Conservation (phyloP, 2,797 vertebrate genomes). For the Anniella stebbinsi region DNA sequence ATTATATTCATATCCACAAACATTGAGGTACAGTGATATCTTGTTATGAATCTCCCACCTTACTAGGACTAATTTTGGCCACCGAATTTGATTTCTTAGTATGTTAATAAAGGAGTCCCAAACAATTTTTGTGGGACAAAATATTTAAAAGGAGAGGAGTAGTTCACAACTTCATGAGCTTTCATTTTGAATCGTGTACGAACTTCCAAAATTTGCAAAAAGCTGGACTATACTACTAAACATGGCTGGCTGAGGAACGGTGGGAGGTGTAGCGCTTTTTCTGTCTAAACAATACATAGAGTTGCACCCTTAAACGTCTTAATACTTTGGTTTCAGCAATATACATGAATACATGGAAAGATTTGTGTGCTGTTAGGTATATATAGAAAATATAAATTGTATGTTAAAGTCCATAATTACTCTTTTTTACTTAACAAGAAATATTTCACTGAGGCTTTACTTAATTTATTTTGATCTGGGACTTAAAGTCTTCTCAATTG, state of each 20-base stretch:
- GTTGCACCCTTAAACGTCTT: not conserved
- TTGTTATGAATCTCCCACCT: slow-evolving; percentile 6
- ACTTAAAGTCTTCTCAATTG: slow-evolving; percentile 40
- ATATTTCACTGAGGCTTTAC: slow-evolving; percentile 34
- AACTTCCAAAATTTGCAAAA: slow-evolving; percentile 49
- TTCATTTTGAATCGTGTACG: slow-evolving; percentile 30
- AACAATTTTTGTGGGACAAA: not conserved
- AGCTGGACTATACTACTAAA: slow-evolving; percentile 1
- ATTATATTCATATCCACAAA: slow-evolving; percentile 3
- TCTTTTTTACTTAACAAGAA: slow-evolving; percentile 40
- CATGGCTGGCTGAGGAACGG: not conserved
- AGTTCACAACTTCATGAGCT: not conserved
- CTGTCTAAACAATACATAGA: not conserved
- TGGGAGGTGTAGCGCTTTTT: too few species aligned
- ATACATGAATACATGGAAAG: slow-evolving; percentile 58
- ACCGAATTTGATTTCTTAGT: slow-evolving; percentile 14
- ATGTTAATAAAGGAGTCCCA: not conserved
- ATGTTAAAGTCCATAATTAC: not conserved
- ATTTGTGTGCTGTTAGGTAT: slow-evolving; percentile 47
- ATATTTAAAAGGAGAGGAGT: too few species aligned
- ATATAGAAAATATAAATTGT: not conserved
- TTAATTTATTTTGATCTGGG: slow-evolving; percentile 52
- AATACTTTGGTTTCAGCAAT: slow-evolving; percentile 31
- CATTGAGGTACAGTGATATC: slow-evolving; percentile 15
- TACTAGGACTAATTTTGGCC: slow-evolving; percentile 14